These are phyloP conservation scores for Darevskia mixta DNA, from an alignment of 2,797 vertebrate species.

Conservation along the genomic window DNA sequence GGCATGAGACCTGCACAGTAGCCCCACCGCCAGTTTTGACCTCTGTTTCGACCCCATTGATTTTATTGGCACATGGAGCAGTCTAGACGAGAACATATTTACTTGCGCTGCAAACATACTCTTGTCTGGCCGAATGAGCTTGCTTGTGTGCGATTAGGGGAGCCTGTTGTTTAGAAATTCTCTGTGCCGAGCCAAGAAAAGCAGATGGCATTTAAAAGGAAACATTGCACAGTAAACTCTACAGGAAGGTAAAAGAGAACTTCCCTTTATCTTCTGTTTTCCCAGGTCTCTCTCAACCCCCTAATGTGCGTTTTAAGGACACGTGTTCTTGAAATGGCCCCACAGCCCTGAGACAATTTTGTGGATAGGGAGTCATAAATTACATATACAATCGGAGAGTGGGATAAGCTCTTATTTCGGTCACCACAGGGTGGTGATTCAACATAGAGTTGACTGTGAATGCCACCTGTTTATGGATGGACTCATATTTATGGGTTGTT, in stretches of 20 bases:
- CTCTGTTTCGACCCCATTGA: neutral
- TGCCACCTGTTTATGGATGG: neutral
- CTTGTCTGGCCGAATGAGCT: neutral
- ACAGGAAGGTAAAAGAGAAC: neutral
- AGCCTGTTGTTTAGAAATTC: neutral
- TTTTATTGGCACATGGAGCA: neutral
- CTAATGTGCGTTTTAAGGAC: neutral
- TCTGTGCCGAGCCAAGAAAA: slow-evolving; percentile 20
- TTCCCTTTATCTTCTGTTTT: neutral
- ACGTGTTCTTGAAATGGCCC: neutral
- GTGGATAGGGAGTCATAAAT: neutral
- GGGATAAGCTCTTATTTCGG: neutral
- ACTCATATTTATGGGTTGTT: slow-evolving; percentile 5
- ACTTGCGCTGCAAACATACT: slow-evolving; percentile 9
- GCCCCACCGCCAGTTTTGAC: too few species aligned
- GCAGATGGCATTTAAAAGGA: neutral
- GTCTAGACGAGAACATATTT: slow-evolving; percentile 12
- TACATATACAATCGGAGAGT: neutral
- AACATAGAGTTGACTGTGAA: neutral
- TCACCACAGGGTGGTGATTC: neutral
- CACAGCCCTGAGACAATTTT: neutral
- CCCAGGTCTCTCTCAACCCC: neutral
- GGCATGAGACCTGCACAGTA: rapidly evolving
- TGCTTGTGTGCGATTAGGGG: neutral
- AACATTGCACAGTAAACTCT: neutral